phyloP scores from a whole-genome alignment of 2,797 vertebrate species.

The Glyptemys insculpta region DNA sequence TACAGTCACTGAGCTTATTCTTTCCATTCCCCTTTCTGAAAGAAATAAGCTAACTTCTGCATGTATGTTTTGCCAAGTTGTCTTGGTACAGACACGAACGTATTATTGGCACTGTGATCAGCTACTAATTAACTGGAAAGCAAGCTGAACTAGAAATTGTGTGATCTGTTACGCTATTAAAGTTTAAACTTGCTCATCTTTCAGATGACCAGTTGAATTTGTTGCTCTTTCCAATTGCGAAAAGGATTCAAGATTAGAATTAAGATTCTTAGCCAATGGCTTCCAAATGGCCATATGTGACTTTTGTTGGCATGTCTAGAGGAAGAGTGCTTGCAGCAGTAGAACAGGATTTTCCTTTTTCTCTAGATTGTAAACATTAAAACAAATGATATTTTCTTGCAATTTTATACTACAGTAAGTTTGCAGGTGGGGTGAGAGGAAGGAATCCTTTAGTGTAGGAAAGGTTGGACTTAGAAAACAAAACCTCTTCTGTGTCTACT shows the following conservation, averaged over 20 bases:
- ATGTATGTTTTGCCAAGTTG: neutral
- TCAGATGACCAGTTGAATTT: rapidly evolving
- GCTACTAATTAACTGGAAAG: neutral
- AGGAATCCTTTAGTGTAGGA: neutral
- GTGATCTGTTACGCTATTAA: neutral
- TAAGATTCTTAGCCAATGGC: neutral
- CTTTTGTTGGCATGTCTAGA: rapidly evolving
- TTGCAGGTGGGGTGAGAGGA: neutral
- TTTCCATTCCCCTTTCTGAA: neutral
- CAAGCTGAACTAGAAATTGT: neutral
- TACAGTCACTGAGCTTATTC: rapidly evolving
- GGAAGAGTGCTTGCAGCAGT: neutral
- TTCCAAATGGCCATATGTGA: rapidly evolving
- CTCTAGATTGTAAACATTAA: neutral
- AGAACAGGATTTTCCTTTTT: neutral
- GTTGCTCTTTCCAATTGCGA: neutral
- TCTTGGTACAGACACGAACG: rapidly evolving
- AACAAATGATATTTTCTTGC: neutral
- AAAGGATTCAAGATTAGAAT: rapidly evolving
- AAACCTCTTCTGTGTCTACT: no score
- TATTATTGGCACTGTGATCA: neutral
- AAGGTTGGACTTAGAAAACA: neutral
- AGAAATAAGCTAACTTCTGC: neutral
- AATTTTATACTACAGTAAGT: neutral
- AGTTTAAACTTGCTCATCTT: neutral